A percentile compares a stretch with the other conserved stretches of the same genome.
Evolutionary conservation across 2,888 invertebrate species (phyloP).

Genomic region (Polylopha cassiicola): DNA sequence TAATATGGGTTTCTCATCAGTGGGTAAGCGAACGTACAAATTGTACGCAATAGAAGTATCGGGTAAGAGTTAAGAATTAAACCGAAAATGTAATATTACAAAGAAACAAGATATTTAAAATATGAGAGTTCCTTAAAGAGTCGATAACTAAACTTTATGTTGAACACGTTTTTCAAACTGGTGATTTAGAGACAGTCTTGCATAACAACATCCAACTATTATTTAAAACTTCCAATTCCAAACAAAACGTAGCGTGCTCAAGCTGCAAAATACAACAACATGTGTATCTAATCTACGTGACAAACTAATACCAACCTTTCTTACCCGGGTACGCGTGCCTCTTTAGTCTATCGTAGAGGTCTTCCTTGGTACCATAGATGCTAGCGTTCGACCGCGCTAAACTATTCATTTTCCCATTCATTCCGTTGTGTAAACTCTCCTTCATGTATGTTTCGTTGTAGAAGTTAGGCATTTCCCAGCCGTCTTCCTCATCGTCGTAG

Average conservation of each 20-base stretch:
- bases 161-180: too few species aligned
- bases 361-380: slow-evolving; percentile 96
- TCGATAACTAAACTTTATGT: too few species aligned
- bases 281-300: slow-evolving; percentile 66
- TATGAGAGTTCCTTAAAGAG: too few species aligned
- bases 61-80: too few species aligned
- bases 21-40: too few species aligned
- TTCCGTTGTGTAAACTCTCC: slow-evolving; percentile 91
- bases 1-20: too few species aligned
- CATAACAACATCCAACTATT: too few species aligned
- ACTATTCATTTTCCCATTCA: slow-evolving; percentile 93
- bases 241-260: slow-evolving; percentile 27
- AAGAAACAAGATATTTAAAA: too few species aligned
- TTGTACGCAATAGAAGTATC: too few species aligned
- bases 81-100: too few species aligned
- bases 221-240: neutral
- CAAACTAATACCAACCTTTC: slow-evolving; percentile 85
- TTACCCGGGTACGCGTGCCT: slow-evolving; percentile 95
- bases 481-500: slow-evolving; percentile 96
- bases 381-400: slow-evolving; percentile 94
- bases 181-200: too few species aligned
- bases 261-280: slow-evolving; percentile 40
- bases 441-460: slow-evolving; percentile 98
- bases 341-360: slow-evolving; percentile 95
- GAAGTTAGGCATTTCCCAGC: slow-evolving; percentile 98